Base-by-base conservation (phyloP, 2,797 vertebrate species). In the Schizopygopsis pylzovi region DNA sequence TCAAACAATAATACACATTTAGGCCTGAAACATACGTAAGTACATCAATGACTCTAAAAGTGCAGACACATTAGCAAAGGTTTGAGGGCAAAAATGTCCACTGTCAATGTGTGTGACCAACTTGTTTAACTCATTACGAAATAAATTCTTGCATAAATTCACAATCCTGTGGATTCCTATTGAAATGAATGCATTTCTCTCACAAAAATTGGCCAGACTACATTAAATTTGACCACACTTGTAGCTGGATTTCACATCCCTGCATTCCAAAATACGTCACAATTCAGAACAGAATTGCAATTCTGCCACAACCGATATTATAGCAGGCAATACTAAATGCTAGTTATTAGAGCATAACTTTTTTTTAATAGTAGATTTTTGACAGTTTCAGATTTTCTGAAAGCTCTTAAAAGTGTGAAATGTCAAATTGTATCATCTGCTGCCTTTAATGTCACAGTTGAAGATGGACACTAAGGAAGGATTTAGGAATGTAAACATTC, bases 21-120 rank as follows among this genome's bases (percentile, higher is more conserved):
- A 49, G 78, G 61, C 77, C 43, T 80, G 61, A 80, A 67, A 67
- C 43, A 49, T 47, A 56, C 4, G 10, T 8, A n/a, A 39, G 54
- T 77, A 77, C 49, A 77, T 56, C 3, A 77, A 56, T 78, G 20
- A 41, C 2, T 12, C 33, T 41, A n/a, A 77, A 56, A 20, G 20
- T 39, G 0, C 3, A 28, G 49, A n/a, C 11, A 54, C 28, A 12
- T 12, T 20, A 49, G 45, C 16, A 0, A 76, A 76, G 6, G 18
- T 20, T 52, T 12, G 4, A 20, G 47, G 72, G 25, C n/a, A 52
- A 76, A 76, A 52, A 52, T 16, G 72, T 18, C 43, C 6, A 47
- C 45, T 71, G 68, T 43, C 22, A 15, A 16, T 10, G 13, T 65
- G 63, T 65, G 63, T 76, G 72, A 76, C 1, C 28, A 20, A 75